Evolutionary conservation across 2,113 vertebrate species (phyloP), one percentile per base, ranked within the genome.

Genomic region (Zapornia atra): DNA sequence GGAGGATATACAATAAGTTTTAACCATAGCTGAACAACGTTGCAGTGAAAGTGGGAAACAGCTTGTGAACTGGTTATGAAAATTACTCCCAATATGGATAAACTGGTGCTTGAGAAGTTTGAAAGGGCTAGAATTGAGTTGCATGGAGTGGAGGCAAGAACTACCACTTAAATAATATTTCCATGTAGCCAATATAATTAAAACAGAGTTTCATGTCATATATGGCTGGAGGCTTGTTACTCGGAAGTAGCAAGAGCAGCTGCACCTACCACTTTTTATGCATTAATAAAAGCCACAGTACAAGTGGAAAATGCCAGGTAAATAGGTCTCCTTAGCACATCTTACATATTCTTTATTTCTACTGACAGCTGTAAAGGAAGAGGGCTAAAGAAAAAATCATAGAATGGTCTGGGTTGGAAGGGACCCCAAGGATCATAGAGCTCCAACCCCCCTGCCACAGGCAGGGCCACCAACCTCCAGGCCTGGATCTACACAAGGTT

Each of bases 1-100:
- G 60, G 79, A 86, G 70, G 24, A 72, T 42, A 36, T 50, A 77
- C 63, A 83, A 36, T 50, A 70, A 73, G 51, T 79, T 95, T 90
- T 86, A 93, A 82, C 66, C 50, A 46, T 46, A 88, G 76, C 56
- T 82, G 85, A 93, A 87, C 65, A 86, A 83, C 86, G 59, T 54
- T 91, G 69, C 54, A 48, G 38, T 79, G 88, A 68, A 79, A 90
- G 94, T 87, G 34, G 57, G 70, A 82, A 94, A 31, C 70, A 72
- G 61, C 56, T 86, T 70, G 46, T 86, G 86, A 86, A 61, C 21
- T 65, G 78, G 42, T 63, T 66, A 31, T 40, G 78, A 68, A 87
- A 93, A 53, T 78, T 0, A 57, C 44, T 86, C 56, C 59, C 54
- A 92, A 6, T 54, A 20, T 0, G 3, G 71, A 61, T 44, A 80